Evolutionary conservation across 2,113 vertebrate genomes (phyloP), one percentile per base, ranked within the genome.

Genomic region (Corythoichthys haematopterus): DNA sequence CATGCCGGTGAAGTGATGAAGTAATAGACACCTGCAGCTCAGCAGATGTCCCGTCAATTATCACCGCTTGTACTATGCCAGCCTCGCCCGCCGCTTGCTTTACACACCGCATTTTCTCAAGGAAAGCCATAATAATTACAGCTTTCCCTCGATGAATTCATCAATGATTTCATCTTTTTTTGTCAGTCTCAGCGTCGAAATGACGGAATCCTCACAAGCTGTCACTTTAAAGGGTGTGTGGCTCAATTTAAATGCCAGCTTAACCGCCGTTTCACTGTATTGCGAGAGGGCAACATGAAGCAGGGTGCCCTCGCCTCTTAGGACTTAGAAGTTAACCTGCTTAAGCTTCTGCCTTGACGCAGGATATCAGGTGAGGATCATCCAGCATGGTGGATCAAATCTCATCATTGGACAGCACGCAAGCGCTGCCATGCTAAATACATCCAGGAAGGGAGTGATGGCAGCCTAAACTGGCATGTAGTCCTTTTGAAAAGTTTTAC

Each of bases 31-130:
- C 90, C 91, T 90, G 84, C 84, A 69, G 84, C 87, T 92, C 79
- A 74, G 89, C 87, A 85, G 90, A 90, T 91, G 91, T 85, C 88
- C 80, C 90, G 85, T 92, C 91, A 87, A 83, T 92, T 92, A 93
- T 86, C 81, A 62, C 64, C 66, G 80, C 75, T 58, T 77, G 13
- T 64, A 73, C 76, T 64, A 78, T 75, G 64, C 66, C 76, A 63
- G 43, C 69, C 71, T 71, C 74, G 58, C 76, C 78, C 68, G 68
- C 58, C 79, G 66, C 72, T 68, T 83, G 84, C 83, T 47, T 47
- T 59, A 6, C 33, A 36, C 9, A 57, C 11, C 4, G 33, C 80
- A 62, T 38, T 77, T 75, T 68, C 73, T 67, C 62, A 65, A 83
- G 70, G 71, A 65, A 58, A 65, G 56, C 57, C 62, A 20, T 48